These are phyloP conservation scores for Xylota segnis DNA, from an alignment of 2,888 invertebrate species.

Conservation along the genomic window DNA sequence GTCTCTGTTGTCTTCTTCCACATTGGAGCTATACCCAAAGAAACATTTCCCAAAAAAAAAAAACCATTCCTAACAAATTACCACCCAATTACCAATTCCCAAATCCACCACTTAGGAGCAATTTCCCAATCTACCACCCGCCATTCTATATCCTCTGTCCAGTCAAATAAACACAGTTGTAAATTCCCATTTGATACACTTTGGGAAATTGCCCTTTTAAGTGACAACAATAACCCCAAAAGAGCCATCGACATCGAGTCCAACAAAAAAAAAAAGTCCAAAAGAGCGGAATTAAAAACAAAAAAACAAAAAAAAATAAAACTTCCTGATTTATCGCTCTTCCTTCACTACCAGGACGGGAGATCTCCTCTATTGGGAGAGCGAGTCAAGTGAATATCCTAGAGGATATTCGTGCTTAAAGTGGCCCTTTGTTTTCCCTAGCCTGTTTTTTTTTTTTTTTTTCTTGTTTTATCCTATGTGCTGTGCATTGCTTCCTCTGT, in stretches of 20 bases:
- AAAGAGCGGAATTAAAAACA: constrained; percentile 50
- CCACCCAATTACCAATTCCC: constrained; percentile 72
- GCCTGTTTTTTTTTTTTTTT: constrained; percentile 5
- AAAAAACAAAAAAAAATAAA: constrained; percentile 53
- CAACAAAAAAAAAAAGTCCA: constrained; percentile 39
- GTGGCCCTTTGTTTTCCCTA: constrained; percentile 67
- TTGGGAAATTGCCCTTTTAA: constrained; percentile 75
- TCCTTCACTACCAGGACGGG: constrained; percentile 44
- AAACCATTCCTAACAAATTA: constrained; percentile 67
- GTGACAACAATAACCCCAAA: constrained; percentile 77
- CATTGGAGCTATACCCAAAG: background rate
- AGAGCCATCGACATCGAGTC: constrained; percentile 71
- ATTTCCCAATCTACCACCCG: constrained; percentile 50
- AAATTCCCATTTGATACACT: constrained; percentile 77
- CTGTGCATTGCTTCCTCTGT: constrained; percentile 16
- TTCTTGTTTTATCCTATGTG: background rate
- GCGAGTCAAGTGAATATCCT: constrained; percentile 75
- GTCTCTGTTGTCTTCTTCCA: constrained; percentile 2
- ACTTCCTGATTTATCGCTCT: constrained; percentile 72
- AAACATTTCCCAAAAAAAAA: constrained; percentile 10
- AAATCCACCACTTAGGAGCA: constrained; percentile 51
- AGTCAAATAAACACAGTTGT: constrained; percentile 73
- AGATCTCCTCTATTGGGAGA: constrained; percentile 44
- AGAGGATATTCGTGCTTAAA: constrained; percentile 73
- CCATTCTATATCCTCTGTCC: constrained; percentile 32